Conservation (phyloP, 2,113 vertebrate species). For the Pan troglodytes region NHGRI_mPanTro3-v2.1_pri NC_072407.2:110650001-110650500, state of each 20-base stretch:
- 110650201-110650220: not conserved
- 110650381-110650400: slow-evolving; percentile 8
- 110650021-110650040: not conserved
- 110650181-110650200: not conserved
- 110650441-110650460: slow-evolving; percentile 5
- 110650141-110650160: not conserved
- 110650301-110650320: not conserved
- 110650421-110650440: not conserved
- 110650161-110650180: not conserved
- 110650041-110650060: not conserved
- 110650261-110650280: not conserved
- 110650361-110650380: slow-evolving; percentile 19
- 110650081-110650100: not conserved
- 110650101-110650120: not conserved
- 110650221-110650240: not conserved
- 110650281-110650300: not conserved
- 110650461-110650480: slow-evolving; percentile 12
- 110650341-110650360: not conserved
- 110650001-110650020: not conserved
- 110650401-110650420: not conserved
- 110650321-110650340: not conserved
- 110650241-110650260: not conserved
- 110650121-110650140: not conserved
- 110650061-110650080: not conserved
- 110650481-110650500: not conserved